Conservation (phyloP, 2,113 vertebrate species). For the Pterocles burchelli region DNA sequence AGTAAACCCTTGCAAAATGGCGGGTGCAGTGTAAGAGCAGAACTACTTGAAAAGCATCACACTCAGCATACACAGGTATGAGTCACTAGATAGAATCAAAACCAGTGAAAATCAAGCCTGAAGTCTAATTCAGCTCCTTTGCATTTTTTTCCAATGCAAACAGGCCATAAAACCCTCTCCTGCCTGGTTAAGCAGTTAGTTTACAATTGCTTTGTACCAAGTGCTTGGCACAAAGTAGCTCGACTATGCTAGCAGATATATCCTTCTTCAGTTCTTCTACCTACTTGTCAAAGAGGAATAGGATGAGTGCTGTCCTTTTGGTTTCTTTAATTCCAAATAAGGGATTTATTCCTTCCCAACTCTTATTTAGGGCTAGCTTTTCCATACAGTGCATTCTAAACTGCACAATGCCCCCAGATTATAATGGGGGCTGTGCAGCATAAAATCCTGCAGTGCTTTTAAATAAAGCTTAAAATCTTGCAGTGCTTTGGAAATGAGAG, state of each 20-base stretch:
- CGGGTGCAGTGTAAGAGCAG: neutral
- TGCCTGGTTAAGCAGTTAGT: neutral
- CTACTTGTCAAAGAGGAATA: neutral
- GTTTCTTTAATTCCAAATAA: neutral
- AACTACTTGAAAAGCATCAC: neutral
- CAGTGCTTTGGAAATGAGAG: neutral
- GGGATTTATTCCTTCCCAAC: neutral
- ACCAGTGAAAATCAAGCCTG: neutral
- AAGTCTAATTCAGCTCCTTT: neutral
- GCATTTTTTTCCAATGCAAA: neutral
- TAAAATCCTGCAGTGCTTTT: neutral
- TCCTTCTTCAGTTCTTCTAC: neutral
- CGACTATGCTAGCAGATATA: neutral
- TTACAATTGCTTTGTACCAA: neutral
- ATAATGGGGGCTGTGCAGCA: neutral
- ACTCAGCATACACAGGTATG: neutral
- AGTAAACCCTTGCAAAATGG: neutral
- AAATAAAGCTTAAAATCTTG: constrained; percentile 8
- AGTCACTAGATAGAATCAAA: neutral
- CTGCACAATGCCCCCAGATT: neutral
- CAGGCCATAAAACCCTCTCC: neutral
- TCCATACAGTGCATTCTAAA: neutral
- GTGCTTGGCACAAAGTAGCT: neutral
- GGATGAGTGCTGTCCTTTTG: neutral
- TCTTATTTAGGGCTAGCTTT: neutral